Evolutionary conservation across 2,888 invertebrate genomes (phyloP).

Genomic region (Branchellion lobata): DNA sequence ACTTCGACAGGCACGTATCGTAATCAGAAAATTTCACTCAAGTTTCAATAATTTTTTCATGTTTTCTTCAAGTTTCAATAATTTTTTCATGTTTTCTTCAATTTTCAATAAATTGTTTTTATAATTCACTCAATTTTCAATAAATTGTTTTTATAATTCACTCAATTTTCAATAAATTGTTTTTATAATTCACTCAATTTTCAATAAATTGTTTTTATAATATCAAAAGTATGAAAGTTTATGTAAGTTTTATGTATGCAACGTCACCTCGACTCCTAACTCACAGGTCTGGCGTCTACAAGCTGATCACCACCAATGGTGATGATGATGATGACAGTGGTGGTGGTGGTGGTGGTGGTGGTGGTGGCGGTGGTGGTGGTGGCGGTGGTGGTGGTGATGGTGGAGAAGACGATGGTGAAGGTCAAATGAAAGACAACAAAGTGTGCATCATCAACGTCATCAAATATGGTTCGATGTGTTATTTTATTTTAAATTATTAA

Average conservation of each 20-base stretch:
- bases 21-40: neutral
- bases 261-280: no score
- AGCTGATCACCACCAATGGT: neutral
- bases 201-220: no score
- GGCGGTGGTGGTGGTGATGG: neutral
- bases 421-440: conserved; percentile 59
- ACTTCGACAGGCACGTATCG: neutral
- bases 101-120: neutral
- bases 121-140: no score
- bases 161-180: no score
- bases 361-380: neutral
- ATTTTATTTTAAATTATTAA: no score
- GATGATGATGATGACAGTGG: conserved; percentile 54
- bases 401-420: neutral
- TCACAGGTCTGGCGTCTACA: conserved; percentile 8
- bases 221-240: no score
- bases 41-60: neutral
- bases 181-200: no score
- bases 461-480: conserved; percentile 54
- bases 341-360: neutral
- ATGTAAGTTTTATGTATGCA: no score
- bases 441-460: conserved; percentile 58
- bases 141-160: no score
- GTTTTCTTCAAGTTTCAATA: neutral
- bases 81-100: no score